Evolutionary conservation across 2,888 invertebrate species (phyloP).

Genomic region (Apamea epomidion): DNA sequence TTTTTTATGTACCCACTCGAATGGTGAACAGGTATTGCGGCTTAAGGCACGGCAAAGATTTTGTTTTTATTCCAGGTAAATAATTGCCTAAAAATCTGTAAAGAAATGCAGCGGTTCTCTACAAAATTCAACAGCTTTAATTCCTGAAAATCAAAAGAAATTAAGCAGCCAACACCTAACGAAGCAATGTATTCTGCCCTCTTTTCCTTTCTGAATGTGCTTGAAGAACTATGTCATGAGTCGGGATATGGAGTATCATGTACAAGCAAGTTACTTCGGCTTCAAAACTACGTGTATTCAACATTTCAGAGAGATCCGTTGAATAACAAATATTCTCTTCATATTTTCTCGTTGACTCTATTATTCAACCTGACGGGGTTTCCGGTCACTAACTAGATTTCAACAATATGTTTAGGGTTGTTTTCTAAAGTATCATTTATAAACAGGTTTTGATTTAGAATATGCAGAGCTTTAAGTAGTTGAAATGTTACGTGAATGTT

Average conservation of each 20-base stretch:
- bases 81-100: background rate
- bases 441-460: conserved; percentile 8
- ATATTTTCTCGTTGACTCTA: conserved; percentile 47
- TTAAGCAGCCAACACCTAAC: background rate
- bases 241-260: conserved; percentile 33
- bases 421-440: conserved; percentile 48
- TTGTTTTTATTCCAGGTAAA: background rate
- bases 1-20: background rate
- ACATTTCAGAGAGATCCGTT: conserved; percentile 29
- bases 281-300: conserved; percentile 39
- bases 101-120: background rate
- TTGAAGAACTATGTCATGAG: conserved; percentile 24
- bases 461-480: background rate
- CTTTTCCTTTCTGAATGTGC: conserved; percentile 20
- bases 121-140: background rate
- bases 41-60: too few relatives aligned
- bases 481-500: background rate
- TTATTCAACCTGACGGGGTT: conserved; percentile 43
- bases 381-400: conserved; percentile 53
- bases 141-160: background rate
- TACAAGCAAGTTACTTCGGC: conserved; percentile 35
- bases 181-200: background rate
- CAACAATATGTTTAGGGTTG: conserved; percentile 35
- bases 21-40: background rate
- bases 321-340: conserved; percentile 45